Evolutionary conservation across 2,113 vertebrate genomes (phyloP).

Genomic region (Sorex araneus): DNA sequence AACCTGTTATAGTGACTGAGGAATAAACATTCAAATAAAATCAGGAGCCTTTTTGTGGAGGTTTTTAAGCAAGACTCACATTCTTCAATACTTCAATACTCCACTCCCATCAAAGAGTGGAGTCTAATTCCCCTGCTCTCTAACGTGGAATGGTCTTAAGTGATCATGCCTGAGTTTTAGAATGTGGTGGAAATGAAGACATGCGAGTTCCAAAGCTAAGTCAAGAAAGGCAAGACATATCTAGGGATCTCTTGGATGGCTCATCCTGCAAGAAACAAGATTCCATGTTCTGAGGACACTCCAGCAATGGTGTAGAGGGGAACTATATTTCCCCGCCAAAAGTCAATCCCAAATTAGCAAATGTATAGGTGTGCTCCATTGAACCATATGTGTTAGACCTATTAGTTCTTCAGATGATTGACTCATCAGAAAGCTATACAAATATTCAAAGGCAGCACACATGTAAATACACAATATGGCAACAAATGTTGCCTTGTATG

Average conservation of each 20-base stretch:
- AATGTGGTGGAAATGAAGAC: not conserved
- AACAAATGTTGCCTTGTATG: not conserved
- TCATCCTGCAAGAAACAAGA: not conserved
- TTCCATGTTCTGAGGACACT: not conserved
- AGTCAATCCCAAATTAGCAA: not conserved
- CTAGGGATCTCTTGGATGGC: not conserved
- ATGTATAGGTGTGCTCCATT: not conserved
- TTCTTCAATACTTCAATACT: not conserved
- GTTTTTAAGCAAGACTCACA: slow-evolving; percentile 39
- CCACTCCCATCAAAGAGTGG: not conserved
- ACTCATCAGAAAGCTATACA: slow-evolving; percentile 28
- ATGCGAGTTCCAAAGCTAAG: not conserved
- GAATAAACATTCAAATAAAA: slow-evolving; percentile 46
- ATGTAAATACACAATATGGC: slow-evolving; percentile 29
- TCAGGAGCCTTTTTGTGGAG: not conserved
- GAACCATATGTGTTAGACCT: not conserved
- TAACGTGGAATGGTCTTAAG: not conserved
- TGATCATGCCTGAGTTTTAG: not conserved
- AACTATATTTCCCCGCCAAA: not conserved
- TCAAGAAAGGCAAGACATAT: not conserved
- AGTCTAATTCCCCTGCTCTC: not conserved
- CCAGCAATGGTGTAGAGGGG: not conserved
- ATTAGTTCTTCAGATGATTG: slow-evolving; percentile 29
- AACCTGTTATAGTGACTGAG: not conserved
- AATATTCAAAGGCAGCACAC: not conserved